These are phyloP conservation scores for Rhinophrynus dorsalis DNA, from an alignment of 2,797 vertebrate species.

Conservation along the genomic window DNA sequence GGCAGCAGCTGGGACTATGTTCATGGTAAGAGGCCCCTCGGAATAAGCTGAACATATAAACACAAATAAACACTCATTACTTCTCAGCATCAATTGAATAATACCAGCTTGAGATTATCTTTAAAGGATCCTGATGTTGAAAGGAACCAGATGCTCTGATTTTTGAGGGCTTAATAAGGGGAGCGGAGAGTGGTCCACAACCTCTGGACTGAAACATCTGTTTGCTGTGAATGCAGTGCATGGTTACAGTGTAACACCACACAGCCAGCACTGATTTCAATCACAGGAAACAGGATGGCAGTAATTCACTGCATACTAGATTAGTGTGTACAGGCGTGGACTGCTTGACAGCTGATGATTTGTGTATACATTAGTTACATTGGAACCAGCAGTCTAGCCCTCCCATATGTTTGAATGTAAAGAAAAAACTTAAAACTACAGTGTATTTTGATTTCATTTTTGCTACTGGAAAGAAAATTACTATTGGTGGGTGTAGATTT, in stretches of 20 bases:
- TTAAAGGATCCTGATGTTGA: slow-evolving; percentile 26
- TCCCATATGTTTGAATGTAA: no score
- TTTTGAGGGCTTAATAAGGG: background rate
- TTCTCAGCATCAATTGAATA: slow-evolving; percentile 34
- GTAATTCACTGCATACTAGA: slow-evolving; percentile 11
- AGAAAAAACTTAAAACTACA: no score
- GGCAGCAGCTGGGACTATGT: slow-evolving; percentile 37
- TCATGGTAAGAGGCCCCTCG: slow-evolving; percentile 34
- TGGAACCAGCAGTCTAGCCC: no score
- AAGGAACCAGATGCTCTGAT: slow-evolving; percentile 41
- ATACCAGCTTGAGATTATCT: slow-evolving; percentile 40
- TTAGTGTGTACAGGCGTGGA: no score
- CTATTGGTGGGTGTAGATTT: no score
- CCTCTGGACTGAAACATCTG: slow-evolving; percentile 19
- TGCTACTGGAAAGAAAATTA: no score
- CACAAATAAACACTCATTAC: slow-evolving; percentile 48
- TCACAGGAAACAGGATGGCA: slow-evolving; percentile 31
- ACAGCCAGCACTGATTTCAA: background rate
- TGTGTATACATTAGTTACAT: no score
- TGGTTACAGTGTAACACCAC: slow-evolving; percentile 1
- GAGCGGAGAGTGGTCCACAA: slow-evolving; percentile 7
- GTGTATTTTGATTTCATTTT: no score
- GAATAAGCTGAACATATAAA: slow-evolving; percentile 43
- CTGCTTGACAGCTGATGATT: no score
- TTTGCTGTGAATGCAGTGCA: background rate